Conservation (phyloP, 2,797 vertebrate species). For the Periparus ater region DNA sequence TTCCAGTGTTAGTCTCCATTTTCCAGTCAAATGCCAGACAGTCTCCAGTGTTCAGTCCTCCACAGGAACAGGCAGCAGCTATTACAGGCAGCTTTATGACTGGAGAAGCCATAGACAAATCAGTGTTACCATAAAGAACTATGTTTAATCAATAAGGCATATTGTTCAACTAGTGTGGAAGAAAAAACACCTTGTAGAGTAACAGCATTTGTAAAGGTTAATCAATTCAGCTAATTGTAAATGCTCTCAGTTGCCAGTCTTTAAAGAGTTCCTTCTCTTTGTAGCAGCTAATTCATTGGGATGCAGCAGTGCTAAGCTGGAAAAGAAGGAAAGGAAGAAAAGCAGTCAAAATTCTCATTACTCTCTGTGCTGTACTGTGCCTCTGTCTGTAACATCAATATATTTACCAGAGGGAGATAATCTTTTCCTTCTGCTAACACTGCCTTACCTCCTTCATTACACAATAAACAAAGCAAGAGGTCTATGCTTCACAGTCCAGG, state of each 20-base stretch:
- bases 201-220: constrained; percentile 79
- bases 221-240: constrained; percentile 81
- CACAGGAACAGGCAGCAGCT: neutral
- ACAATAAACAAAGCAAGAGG: constrained; percentile 71
- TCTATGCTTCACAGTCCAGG: constrained; percentile 62
- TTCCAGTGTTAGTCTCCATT: neutral
- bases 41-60: neutral
- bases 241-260: constrained; percentile 72
- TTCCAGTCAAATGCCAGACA: neutral
- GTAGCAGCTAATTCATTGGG: constrained; percentile 68
- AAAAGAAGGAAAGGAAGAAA: neutral
- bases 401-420: constrained; percentile 68
- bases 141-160: constrained; percentile 73
- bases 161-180: constrained; percentile 64
- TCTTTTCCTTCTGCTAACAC: constrained; percentile 56
- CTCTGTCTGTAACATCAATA: constrained; percentile 69
- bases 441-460: constrained; percentile 53
- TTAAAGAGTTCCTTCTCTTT: constrained; percentile 69
- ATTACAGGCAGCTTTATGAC: constrained; percentile 18
- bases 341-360: constrained; percentile 69
- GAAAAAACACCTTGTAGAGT: constrained; percentile 69
- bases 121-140: constrained; percentile 26
- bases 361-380: constrained; percentile 39
- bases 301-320: constrained; percentile 18
- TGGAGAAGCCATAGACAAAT: constrained; percentile 57